Evolutionary conservation across 2,113 vertebrate species (phyloP).

Genomic region (Hiodon alosoides): DNA sequence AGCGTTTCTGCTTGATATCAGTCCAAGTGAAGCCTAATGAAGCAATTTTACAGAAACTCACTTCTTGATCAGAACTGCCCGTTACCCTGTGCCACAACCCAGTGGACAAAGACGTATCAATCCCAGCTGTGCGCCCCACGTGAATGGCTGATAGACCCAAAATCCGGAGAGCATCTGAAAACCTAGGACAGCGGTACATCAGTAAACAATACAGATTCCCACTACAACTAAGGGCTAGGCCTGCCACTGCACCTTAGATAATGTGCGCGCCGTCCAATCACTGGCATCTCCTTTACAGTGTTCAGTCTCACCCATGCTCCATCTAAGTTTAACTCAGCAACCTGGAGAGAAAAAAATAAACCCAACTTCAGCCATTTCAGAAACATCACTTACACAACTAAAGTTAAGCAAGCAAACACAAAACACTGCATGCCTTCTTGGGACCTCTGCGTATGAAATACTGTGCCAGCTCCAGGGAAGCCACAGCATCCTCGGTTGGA

Average conservation of each 20-base stretch:
- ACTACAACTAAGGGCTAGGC: neutral
- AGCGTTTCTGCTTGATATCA: no score
- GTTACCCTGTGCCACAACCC: slow-evolving; percentile 53
- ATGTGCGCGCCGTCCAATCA: neutral
- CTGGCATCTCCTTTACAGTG: slow-evolving; percentile 6
- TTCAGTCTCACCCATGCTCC: slow-evolving; percentile 47
- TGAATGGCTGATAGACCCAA: slow-evolving; percentile 58
- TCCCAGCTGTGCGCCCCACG: slow-evolving; percentile 49
- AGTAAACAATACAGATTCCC: neutral
- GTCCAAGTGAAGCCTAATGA: neutral
- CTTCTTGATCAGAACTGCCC: slow-evolving; percentile 72
- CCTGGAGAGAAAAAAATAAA: slow-evolving; percentile 38
- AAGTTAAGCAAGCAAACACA: no score
- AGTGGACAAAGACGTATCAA: slow-evolving; percentile 41
- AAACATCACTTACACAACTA: neutral
- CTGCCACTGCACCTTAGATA: neutral
- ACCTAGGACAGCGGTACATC: slow-evolving; percentile 42
- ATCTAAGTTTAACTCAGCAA: slow-evolving; percentile 50
- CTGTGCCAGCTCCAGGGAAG: slow-evolving; percentile 74
- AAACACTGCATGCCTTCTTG: neutral
- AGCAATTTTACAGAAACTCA: slow-evolving; percentile 37
- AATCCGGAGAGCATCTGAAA: slow-evolving; percentile 63
- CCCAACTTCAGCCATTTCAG: neutral
- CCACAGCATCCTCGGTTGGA: slow-evolving; percentile 76
- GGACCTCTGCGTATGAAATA: slow-evolving; percentile 77